Conservation (phyloP, 2,797 vertebrate species). For the Caiman crocodilus region DNA sequence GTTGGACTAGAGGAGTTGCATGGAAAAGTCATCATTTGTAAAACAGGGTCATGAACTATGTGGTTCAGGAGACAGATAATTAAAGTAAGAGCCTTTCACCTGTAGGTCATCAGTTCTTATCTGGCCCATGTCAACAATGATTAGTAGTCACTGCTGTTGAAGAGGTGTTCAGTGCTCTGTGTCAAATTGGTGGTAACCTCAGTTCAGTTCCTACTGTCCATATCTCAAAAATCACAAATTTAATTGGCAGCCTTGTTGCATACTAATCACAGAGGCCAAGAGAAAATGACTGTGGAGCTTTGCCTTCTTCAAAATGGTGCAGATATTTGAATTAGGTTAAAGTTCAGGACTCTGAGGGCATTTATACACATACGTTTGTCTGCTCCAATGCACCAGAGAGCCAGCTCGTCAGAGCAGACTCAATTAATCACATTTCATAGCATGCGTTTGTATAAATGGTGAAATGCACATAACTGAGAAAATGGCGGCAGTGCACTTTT, state of each 20-base stretch:
- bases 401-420: no score
- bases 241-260: neutral
- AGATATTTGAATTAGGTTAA: no score
- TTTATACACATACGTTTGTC: no score
- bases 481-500: no score
- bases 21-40: neutral
- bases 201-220: neutral
- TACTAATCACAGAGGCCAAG: neutral
- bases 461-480: no score
- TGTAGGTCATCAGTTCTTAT: neutral
- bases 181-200: neutral
- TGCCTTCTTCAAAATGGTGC: neutral
- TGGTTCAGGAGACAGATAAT: neutral
- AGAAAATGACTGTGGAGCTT: neutral
- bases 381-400: no score
- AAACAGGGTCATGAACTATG: neutral
- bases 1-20: neutral
- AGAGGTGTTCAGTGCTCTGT: neutral
- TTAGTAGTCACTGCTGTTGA: neutral
- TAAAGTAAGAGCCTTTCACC: neutral
- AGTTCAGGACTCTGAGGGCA: no score
- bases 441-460: no score
- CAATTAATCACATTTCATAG: no score
- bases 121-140: neutral
- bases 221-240: neutral